Base-by-base conservation (phyloP, 2,888 invertebrate genomes). In the Agriotes lineatus region DNA sequence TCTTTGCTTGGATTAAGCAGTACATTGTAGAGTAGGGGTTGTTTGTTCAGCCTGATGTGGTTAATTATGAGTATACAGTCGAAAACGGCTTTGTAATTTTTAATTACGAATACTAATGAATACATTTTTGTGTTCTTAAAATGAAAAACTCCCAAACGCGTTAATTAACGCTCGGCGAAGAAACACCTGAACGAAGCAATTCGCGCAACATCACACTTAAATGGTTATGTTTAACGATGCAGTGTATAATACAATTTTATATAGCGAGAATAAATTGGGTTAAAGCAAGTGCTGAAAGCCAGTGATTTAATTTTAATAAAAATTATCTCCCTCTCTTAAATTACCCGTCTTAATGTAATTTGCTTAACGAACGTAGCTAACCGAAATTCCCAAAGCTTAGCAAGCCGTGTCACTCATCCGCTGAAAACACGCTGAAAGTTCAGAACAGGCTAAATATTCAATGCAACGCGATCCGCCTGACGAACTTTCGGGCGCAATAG, bases 281-380 rank as follows among this genome's bases (percentile, higher is more conserved):
- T 71, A 71, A 63, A 64, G 68, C 74, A 72, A 73, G 74, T 70
- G 75, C 72, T 70, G 75, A 73, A 70, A 72, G 72, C 63, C 72
- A 30, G 73, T 77, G 77, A 79, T 78, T 78, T 77, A 78, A 79
- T 79, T 79, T 78, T 75, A 75, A 76, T 77, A 77, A 78, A 79
- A 78, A 78, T 77, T 77, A 75, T 74, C 74, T 72, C 70, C 75
- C 74, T 73, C 74, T 69, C 76, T 77, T 72, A 77, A 78, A 78
- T 78, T 78, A 72, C 74, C 77, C 77, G 75, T 77, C 76, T 77
- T 78, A 78, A 78, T 78, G 75, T 73, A 77, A 78, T 78, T 78
- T 78, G 75, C 78, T 71, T 78, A 78, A 78, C 78, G 79, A 79
- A 77, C 77, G 74, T 69, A 75, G 76, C 75, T 77, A 79, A 78